Conservation (phyloP, 2,113 vertebrate genomes). For the Uria aalge region DNA sequence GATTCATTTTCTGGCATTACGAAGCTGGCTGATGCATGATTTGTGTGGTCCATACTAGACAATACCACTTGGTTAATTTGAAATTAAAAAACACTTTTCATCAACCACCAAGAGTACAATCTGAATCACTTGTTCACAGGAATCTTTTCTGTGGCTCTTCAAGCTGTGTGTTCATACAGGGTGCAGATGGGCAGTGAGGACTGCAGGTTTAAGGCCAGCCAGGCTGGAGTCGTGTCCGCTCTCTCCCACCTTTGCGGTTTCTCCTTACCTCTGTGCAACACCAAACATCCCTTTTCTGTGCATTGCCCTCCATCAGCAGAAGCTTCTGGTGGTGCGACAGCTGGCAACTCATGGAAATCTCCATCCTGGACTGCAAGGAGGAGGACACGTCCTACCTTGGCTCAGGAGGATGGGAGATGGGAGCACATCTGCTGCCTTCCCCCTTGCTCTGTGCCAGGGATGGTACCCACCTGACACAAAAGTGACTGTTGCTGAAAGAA, state of each 20-base stretch:
- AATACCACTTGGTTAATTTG: not conserved
- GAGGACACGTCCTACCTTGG: not conserved
- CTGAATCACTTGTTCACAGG: not conserved
- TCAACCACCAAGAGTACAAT: not conserved
- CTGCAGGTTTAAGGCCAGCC: not conserved
- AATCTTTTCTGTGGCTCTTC: not conserved
- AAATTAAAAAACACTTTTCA: not conserved
- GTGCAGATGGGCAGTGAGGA: not conserved
- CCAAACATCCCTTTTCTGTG: not conserved
- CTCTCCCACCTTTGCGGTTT: not conserved
- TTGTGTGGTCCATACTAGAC: not conserved
- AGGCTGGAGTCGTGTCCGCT: not conserved
- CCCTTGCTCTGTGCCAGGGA: not conserved
- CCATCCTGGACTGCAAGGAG: not conserved
- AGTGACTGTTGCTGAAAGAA: not conserved
- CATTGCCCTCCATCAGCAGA: not conserved
- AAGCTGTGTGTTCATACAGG: rapidly evolving
- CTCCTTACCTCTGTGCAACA: not conserved
- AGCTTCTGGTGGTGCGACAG: not conserved
- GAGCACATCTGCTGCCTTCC: not conserved
- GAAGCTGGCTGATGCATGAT: not conserved
- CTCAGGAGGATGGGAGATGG: not conserved
- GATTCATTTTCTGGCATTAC: not conserved
- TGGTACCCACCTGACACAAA: not conserved
- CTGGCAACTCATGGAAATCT: not conserved